phyloP scores from a whole-genome alignment of 2,797 vertebrate genomes.

The Triplophysa yarkandensis region DNA sequence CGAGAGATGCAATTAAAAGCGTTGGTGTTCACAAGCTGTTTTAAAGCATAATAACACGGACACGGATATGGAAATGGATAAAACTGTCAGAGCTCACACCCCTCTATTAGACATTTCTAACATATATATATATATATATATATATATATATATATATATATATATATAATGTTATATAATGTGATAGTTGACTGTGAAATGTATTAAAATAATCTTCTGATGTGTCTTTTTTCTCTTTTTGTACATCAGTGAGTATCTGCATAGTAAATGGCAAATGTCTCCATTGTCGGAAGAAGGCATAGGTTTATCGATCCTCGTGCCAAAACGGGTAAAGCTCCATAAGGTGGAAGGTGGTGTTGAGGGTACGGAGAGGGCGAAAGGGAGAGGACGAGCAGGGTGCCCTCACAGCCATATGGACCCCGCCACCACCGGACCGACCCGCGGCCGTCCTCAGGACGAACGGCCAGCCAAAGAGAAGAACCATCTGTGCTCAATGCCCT shows the following conservation, averaged over 20 bases:
- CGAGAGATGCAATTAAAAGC: slow-evolving; percentile 32
- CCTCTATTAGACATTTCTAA: neutral
- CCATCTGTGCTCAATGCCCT: slow-evolving; percentile 60
- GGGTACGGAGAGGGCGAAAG: slow-evolving; percentile 70
- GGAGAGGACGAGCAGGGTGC: slow-evolving; percentile 58
- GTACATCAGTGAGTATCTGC: no score
- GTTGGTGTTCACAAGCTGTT: slow-evolving; percentile 19
- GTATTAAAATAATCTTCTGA: neutral
- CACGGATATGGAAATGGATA: slow-evolving; percentile 9
- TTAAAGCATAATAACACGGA: slow-evolving; percentile 24
- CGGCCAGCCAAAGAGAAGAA: slow-evolving; percentile 52
- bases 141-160: no score
- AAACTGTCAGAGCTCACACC: neutral
- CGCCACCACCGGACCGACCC: slow-evolving; percentile 42
- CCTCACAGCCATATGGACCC: slow-evolving; percentile 59
- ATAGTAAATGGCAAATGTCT: neutral
- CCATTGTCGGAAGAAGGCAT: neutral
- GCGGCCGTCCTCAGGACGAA: slow-evolving; percentile 40
- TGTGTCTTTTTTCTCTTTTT: neutral
- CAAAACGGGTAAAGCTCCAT: slow-evolving; percentile 60
- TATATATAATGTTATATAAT: neutral
- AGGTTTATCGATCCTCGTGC: slow-evolving; percentile 36
- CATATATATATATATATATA: no score
- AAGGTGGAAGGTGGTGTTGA: slow-evolving; percentile 67
- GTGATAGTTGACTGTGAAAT: slow-evolving; percentile 18